phyloP scores from a whole-genome alignment of 92 coral and sea anemone genomes.

The Chrysogorgia sp. region DNA sequence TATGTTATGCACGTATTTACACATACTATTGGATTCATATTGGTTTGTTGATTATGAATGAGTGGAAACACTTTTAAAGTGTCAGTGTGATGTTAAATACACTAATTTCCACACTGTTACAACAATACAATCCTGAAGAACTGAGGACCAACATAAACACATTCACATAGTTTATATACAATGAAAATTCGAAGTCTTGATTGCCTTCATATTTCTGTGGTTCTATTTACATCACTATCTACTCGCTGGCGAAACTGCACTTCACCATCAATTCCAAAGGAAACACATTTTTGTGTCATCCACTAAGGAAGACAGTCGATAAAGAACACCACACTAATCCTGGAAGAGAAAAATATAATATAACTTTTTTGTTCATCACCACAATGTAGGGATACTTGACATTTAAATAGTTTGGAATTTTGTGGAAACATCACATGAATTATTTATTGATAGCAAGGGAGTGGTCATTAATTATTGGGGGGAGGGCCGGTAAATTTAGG shows the following conservation, averaged over 20 bases:
- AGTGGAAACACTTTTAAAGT: background rate
- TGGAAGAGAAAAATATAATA: too few relatives aligned
- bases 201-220: background rate
- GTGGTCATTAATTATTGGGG: too few relatives aligned
- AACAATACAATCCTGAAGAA: background rate
- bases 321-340: too few relatives aligned
- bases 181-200: background rate
- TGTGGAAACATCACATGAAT: too few relatives aligned
- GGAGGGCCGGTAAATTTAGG: too few relatives aligned
- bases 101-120: background rate
- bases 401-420: too few relatives aligned
- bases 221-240: background rate
- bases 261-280: background rate
- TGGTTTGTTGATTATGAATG: background rate
- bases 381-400: too few relatives aligned
- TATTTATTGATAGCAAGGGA: too few relatives aligned
- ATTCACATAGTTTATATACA: background rate
- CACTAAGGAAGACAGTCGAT: too few relatives aligned
- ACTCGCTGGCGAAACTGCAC: background rate
- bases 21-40: background rate
- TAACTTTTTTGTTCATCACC: too few relatives aligned
- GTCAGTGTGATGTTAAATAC: background rate
- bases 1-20: slow-evolving; percentile 24
- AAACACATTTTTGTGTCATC: background rate
- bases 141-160: background rate